A percentile compares a stretch with the other conserved stretches of the same genome.
phyloP scores from a whole-genome alignment of 1,140 invertebrate genomes.

The Ostrea denselamellosa region DNA sequence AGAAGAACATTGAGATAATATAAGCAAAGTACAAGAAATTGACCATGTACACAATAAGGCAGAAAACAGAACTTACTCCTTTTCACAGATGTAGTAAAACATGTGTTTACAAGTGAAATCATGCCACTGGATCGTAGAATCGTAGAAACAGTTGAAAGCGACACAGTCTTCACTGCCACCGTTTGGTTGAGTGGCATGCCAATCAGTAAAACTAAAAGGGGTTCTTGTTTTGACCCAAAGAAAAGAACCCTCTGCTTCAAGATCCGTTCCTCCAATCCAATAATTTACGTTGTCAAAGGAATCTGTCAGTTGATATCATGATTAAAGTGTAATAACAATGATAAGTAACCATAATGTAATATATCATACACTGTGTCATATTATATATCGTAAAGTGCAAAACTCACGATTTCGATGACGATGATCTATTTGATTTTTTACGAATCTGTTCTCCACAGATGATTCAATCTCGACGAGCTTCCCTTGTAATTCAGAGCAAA shows the following conservation, averaged over 20 bases:
- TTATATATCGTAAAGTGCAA: neutral
- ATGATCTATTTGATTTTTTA: neutral
- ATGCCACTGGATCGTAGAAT: constrained; percentile 3
- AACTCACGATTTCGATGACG: constrained; percentile 1
- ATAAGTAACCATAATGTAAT: neutral
- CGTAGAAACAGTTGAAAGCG: constrained; percentile 2
- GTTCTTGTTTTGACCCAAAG: constrained; percentile 8
- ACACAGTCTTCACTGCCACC: constrained; percentile 26
- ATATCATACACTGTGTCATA: too few relatives aligned
- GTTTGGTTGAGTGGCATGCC: constrained; percentile 16
- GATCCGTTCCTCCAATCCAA: constrained; percentile 20
- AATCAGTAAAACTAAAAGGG: constrained; percentile 20
- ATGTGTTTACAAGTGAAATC: neutral
- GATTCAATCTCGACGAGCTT: constrained; percentile 21
- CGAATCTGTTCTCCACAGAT: constrained; percentile 1
- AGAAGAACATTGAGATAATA: neutral
- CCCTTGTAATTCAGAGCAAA: neutral
- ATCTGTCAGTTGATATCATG: neutral
- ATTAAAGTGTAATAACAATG: neutral
- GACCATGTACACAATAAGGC: neutral
- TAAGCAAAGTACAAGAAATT: too few relatives aligned
- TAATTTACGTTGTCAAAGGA: neutral
- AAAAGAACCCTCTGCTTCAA: constrained; percentile 3
- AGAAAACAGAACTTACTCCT: constrained; percentile 3
- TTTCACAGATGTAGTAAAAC: constrained; percentile 32